Base-by-base conservation (phyloP, 2,113 vertebrate genomes). In the Anser cygnoides region DNA sequence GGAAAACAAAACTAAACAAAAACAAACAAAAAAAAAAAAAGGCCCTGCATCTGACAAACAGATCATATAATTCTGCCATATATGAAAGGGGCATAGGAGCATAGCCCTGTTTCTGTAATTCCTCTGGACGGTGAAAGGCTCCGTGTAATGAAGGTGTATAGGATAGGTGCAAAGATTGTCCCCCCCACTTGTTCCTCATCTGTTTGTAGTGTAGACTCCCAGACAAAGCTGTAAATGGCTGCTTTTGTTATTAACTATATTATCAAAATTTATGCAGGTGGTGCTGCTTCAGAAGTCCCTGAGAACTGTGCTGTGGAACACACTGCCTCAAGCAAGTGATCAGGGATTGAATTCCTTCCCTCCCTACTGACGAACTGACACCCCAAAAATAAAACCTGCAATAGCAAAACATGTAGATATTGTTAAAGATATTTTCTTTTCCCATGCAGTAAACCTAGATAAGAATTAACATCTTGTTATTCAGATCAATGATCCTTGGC, bases 121-220 rank as follows among this genome's bases (percentile, higher is more conserved):
- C n/a, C 25, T 43, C 12, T 26, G 6, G 10, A 1, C 35, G 19
- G 9, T 74, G 28, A 55, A 91, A 67, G 29, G 13, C 25, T 65
- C 58, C 0, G 0, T 52, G 22, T 12, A 55, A 25, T 5, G 28
- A 66, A n/a, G 4, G 14, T n/a, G 0, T 19, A 5, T 16, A 20
- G n/a, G 31, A 7, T 37, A 33, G 0, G 3, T 37, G 25, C 21
- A 20, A 75, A 44, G 41, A 55, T 59, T 33, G 26, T 7, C 33
- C 23, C n/a, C 20, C 8, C 11, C 14, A 19, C 13, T 91, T 72
- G 52, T 11, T 87, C n/a, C 46, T 90, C 25, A 19, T 35, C 43
- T 3, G 0, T 54, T 59, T 54, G 29, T 25, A 65, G 10, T 12
- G 59, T 49, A 76, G 43, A 17, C 5, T n/a, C 12, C n/a, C 19